Evolutionary conservation across 2,113 vertebrate genomes (phyloP).

Genomic region (Embiotoca jacksoni): DNA sequence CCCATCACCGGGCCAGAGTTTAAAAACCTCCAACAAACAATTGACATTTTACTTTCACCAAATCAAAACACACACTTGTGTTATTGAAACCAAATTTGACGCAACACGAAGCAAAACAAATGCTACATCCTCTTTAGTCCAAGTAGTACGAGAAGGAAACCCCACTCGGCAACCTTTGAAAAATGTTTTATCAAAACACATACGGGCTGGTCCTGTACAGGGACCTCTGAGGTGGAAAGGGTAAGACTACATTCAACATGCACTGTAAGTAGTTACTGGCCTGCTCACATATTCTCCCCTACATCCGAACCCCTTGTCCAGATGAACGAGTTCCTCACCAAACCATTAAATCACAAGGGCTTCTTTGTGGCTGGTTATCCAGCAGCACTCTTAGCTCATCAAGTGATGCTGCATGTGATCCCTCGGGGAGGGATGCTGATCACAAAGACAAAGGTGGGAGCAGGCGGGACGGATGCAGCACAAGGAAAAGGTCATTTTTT

Average conservation of each 20-base stretch:
- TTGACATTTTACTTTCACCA: no score
- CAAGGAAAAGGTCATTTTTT: conserved; percentile 16
- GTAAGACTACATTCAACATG: neutral
- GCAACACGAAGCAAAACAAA: no score
- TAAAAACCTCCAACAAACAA: no score
- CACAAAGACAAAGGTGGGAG: conserved; percentile 1
- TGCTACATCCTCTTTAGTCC: no score
- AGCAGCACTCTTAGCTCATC: conserved; percentile 50
- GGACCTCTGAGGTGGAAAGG: neutral
- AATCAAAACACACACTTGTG: no score
- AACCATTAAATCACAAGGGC: conserved; percentile 50
- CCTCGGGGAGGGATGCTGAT: neutral
- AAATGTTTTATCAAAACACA: no score
- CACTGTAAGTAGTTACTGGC: neutral
- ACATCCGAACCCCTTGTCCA: no score
- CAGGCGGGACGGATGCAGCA: neutral
- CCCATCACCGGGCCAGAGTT: no score
- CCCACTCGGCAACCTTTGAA: no score
- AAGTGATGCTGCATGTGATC: conserved; percentile 79
- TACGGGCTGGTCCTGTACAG: no score
- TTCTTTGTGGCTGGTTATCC: conserved; percentile 39
- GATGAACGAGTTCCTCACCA: neutral
- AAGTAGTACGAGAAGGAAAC: neutral
- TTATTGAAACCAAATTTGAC: no score
- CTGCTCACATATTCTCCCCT: neutral